Conservation (phyloP, 2,797 vertebrate species). For the Adrianichthys oophorus region DNA sequence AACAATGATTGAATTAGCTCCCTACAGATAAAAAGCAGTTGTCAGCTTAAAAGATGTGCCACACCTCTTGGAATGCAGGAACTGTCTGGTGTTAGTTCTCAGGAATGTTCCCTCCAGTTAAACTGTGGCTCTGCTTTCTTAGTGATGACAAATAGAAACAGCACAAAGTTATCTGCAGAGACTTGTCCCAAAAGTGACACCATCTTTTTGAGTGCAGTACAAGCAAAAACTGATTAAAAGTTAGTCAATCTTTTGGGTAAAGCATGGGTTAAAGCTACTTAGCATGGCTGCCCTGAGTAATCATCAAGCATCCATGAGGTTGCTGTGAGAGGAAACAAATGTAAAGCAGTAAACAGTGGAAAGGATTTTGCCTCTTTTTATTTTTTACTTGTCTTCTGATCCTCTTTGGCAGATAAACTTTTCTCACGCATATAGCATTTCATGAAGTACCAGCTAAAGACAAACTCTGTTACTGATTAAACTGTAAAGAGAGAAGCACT, state of each 20-base stretch:
- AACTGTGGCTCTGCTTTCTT: constrained; percentile 25
- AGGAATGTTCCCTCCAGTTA: constrained; percentile 56
- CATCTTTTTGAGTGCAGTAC: neutral
- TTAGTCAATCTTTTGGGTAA: constrained; percentile 1
- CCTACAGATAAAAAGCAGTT: constrained; percentile 25
- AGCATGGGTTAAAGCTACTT: constrained; percentile 14
- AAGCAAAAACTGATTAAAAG: constrained; percentile 8
- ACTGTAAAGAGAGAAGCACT: constrained; percentile 2
- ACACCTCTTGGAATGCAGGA: constrained; percentile 49
- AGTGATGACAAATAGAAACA: constrained; percentile 32
- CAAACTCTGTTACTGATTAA: too few species aligned
- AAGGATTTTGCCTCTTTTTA: constrained; percentile 1
- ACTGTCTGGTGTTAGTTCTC: constrained; percentile 47
- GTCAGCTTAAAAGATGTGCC: constrained; percentile 27
- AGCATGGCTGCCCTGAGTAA: constrained; percentile 29
- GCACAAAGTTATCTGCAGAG: constrained; percentile 38
- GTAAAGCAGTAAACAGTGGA: constrained; percentile 12
- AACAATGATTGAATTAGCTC: constrained; percentile 25
- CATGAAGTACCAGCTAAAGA: neutral
- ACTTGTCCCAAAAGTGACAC: constrained; percentile 37
- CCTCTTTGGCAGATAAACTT: constrained; percentile 5
- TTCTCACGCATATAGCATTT: neutral
- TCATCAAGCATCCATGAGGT: constrained; percentile 31
- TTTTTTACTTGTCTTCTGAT: constrained; percentile 1
- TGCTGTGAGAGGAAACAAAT: constrained; percentile 25